These are phyloP conservation scores for Gymnosoma rotundatum DNA, from an alignment of 2,888 invertebrate species.

Conservation along the genomic window DNA sequence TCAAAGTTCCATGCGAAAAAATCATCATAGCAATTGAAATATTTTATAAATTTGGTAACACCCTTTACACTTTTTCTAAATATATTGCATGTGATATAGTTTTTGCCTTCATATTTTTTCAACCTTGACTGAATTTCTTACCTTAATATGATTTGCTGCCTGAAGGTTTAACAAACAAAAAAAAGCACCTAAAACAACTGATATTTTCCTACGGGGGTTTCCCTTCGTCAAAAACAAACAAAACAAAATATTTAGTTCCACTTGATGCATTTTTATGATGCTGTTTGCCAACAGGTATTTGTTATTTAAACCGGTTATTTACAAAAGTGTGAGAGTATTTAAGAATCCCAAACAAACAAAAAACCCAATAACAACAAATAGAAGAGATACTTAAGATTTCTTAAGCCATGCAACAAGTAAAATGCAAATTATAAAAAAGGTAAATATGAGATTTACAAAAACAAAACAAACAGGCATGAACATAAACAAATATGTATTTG, in stretches of 20 bases:
- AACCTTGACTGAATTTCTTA: conserved; percentile 39
- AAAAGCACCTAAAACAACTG: background rate
- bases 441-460: conserved; percentile 5
- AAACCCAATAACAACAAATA: background rate
- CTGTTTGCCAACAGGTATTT: conserved; percentile 35
- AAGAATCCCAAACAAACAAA: background rate
- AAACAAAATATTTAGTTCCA: background rate
- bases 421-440: conserved; percentile 16
- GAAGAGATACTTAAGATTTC: conserved; percentile 11
- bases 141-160: background rate
- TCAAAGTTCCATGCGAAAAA: too few relatives aligned
- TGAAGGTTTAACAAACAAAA: background rate
- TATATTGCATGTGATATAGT: too few relatives aligned
- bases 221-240: background rate
- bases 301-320: conserved; percentile 36
- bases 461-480: background rate
- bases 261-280: conserved; percentile 1
- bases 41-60: too few relatives aligned
- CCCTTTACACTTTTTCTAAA: too few relatives aligned
- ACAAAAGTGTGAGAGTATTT: conserved; percentile 12
- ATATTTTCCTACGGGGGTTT: conserved; percentile 47
- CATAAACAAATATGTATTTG: conserved; percentile 9
- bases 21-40: too few relatives aligned
- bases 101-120: conserved; percentile 9
- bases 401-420: conserved; percentile 25